Evolutionary conservation across 1,140 invertebrate genomes (phyloP).

Genomic region (Polyergus mexicanus): DNA sequence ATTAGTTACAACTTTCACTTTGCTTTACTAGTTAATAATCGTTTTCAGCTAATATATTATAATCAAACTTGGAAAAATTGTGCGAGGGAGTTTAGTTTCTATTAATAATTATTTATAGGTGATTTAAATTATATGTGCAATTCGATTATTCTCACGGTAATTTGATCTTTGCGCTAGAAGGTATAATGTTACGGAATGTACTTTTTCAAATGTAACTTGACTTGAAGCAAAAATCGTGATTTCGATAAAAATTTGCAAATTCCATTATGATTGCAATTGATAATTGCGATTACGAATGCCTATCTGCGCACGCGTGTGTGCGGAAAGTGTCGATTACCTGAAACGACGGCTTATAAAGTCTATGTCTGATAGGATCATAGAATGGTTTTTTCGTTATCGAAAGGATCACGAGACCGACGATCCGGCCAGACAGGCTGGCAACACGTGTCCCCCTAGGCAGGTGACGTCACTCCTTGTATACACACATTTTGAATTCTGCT

Average conservation of each 20-base stretch:
- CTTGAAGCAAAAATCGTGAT: background rate
- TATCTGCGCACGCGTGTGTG: conserved; percentile 7
- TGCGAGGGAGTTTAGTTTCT: background rate
- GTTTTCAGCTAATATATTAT: background rate
- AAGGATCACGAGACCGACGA: conserved; percentile 71
- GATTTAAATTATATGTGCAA: background rate
- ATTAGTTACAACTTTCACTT: conserved; percentile 29
- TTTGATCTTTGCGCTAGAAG: background rate
- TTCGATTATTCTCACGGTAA: background rate
- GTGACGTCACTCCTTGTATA: conserved; percentile 77
- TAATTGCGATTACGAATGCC: conserved; percentile 20
- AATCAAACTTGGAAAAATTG: background rate
- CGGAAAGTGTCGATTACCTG: conserved; percentile 63
- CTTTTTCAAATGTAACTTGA: conserved; percentile 16
- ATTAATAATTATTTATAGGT: conserved; percentile 28
- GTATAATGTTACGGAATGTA: background rate
- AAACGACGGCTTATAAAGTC: conserved; percentile 16
- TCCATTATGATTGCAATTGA: conserved; percentile 26
- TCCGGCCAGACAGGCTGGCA: conserved; percentile 77
- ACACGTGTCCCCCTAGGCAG: conserved; percentile 70
- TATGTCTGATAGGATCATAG: conserved; percentile 48
- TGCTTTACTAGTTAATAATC: conserved; percentile 27
- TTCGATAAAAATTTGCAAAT: conserved; percentile 28
- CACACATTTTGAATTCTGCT: conserved; percentile 68
- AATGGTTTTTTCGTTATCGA: conserved; percentile 69